These are phyloP conservation scores for Mimachlamys varia DNA, from an alignment of 2,888 invertebrate species.

Conservation along the genomic window DNA sequence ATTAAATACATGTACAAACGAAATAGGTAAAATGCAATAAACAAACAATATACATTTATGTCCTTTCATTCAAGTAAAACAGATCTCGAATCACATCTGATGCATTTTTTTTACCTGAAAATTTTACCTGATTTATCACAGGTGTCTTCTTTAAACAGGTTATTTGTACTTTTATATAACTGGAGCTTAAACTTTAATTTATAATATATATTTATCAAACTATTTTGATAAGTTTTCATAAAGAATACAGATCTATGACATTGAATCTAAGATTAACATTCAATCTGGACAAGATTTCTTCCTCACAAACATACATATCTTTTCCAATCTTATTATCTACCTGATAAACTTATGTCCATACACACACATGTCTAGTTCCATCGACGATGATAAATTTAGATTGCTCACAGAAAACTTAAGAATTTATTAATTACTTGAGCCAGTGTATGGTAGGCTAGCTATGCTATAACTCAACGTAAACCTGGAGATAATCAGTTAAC, in stretches of 20 bases:
- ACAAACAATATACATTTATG: no score
- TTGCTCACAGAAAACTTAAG: not conserved
- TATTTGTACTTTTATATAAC: not conserved
- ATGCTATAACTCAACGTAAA: constrained; percentile 10
- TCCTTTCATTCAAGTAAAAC: no score
- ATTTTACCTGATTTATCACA: not conserved
- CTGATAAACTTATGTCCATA: not conserved
- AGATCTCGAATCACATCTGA: no score
- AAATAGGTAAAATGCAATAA: no score
- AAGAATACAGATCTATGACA: not conserved
- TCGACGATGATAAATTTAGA: constrained; percentile 17
- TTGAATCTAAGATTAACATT: constrained; percentile 8
- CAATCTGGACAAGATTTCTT: constrained; percentile 25
- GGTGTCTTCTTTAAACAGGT: not conserved
- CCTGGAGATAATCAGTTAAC: not conserved
- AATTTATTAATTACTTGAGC: constrained; percentile 26
- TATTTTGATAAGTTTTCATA: not conserved
- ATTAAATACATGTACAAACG: no score
- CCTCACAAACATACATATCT: constrained; percentile 8
- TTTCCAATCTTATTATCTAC: not conserved
- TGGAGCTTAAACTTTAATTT: not conserved
- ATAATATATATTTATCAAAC: not conserved
- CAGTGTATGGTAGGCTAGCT: not conserved
- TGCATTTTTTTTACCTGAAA: no score
- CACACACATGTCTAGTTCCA: not conserved